Percentiles rank a stretch among this genome's conserved stretches.
These are phyloP conservation scores for Clarias gariepinus DNA, from an alignment of 2,113 vertebrate species.

Conservation along the genomic window DNA sequence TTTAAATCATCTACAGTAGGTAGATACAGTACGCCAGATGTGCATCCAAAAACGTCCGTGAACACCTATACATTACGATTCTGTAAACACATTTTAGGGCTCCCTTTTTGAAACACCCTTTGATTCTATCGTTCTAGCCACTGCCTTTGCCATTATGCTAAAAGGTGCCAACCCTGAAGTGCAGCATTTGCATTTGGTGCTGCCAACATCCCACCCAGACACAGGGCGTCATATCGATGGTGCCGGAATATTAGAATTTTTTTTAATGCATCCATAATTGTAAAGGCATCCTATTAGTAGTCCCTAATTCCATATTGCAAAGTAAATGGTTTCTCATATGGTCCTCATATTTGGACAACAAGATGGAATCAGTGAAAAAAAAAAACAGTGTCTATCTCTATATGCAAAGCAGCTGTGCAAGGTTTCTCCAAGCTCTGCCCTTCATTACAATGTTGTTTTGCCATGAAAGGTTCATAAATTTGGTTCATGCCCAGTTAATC, in stretches of 20 bases:
- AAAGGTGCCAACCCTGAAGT: not conserved
- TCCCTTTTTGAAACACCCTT: not conserved
- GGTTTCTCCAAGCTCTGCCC: not conserved
- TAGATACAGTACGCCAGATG: not conserved
- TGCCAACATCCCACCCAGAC: slow-evolving; percentile 1
- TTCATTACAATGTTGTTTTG: not conserved
- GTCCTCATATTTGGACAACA: not conserved
- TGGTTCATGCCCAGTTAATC: not conserved
- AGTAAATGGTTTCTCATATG: not conserved
- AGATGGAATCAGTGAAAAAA: not conserved
- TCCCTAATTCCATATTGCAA: not conserved
- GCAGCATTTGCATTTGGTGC: not conserved
- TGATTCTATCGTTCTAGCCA: not conserved
- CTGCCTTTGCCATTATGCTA: not conserved
- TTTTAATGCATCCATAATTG: slow-evolving; percentile 2
- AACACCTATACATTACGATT: not conserved
- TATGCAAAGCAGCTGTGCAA: not conserved
- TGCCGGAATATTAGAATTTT: not conserved
- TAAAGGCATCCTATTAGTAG: not conserved
- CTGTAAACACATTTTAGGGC: not conserved
- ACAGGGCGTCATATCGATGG: not conserved
- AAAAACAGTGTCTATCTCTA: not conserved
- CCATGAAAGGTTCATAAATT: not conserved
- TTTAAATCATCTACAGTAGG: not conserved
- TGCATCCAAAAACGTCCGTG: not conserved